A percentile compares a stretch with the other conserved stretches of the same genome.
These are phyloP conservation scores for Linnaemya vulpina DNA, from an alignment of 2,888 invertebrate species.

Conservation along the genomic window DNA sequence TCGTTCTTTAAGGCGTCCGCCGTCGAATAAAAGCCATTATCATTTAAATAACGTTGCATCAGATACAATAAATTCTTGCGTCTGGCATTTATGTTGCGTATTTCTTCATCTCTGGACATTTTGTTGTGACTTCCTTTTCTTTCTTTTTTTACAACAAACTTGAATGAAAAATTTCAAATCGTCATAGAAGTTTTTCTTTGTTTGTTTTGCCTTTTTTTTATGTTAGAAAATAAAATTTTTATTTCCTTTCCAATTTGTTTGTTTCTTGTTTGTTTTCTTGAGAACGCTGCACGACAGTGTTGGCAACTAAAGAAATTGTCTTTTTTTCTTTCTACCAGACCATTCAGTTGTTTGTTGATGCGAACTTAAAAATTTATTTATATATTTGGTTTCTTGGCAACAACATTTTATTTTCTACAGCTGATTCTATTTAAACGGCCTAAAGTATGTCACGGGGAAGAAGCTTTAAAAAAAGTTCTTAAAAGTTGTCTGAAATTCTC, in stretches of 20 bases:
- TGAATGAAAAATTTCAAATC: constrained; percentile 3
- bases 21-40: constrained; percentile 86
- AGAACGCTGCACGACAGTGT: constrained; percentile 19
- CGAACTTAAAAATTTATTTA: constrained; percentile 8
- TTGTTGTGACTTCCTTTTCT: constrained; percentile 20
- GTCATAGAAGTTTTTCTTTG: background rate
- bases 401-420: constrained; percentile 21
- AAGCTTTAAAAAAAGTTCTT: too few species aligned
- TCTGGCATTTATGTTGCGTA: constrained; percentile 79
- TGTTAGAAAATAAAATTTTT: constrained; percentile 37
- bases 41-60: constrained; percentile 87
- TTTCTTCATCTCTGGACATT: constrained; percentile 78
- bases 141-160: background rate
- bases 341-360: background rate
- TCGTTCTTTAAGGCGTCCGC: constrained; percentile 88
- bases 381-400: constrained; percentile 64
- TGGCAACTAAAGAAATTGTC: constrained; percentile 22
- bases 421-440: background rate
- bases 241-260: constrained; percentile 17
- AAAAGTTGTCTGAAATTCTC: too few species aligned
- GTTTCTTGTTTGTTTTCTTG: constrained; percentile 1
- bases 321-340: background rate
- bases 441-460: background rate
- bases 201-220: constrained; percentile 26
- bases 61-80: constrained; percentile 86